These are phyloP conservation scores for Polietes domitor DNA, from an alignment of 2,888 invertebrate genomes.

Conservation along the genomic window DNA sequence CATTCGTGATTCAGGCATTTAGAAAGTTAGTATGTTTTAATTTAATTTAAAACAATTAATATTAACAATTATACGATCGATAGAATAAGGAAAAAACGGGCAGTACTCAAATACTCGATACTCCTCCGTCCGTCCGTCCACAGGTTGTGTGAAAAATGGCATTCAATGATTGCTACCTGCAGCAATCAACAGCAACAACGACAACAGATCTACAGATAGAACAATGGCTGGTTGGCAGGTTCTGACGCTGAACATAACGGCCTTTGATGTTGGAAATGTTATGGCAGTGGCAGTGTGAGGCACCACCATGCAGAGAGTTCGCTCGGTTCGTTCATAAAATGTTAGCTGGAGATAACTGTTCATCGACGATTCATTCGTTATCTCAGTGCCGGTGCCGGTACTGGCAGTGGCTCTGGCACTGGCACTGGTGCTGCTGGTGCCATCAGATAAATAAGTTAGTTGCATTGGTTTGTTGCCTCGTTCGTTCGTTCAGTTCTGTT, in stretches of 20 bases:
- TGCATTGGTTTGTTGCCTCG: neutral
- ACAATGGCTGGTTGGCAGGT: neutral
- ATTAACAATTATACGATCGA: conserved; percentile 47
- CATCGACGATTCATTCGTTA: conserved; percentile 12
- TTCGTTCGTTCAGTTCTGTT: conserved; percentile 20
- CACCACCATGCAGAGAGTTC: neutral
- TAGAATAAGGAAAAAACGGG: conserved; percentile 33
- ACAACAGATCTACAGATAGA: conserved; percentile 9
- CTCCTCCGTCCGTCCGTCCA: neutral
- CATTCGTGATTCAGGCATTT: neutral
- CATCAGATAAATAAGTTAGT: conserved; percentile 27
- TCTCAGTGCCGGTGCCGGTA: neutral
- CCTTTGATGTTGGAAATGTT: neutral
- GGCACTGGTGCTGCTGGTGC: conserved; percentile 8
- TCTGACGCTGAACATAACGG: neutral
- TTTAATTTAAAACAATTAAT: conserved; percentile 56
- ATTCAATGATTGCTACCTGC: conserved; percentile 13
- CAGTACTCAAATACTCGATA: conserved; percentile 37
- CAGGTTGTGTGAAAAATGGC: neutral
- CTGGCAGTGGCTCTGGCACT: too few relatives aligned
- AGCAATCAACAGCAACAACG: conserved; percentile 4
- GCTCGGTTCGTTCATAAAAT: neutral
- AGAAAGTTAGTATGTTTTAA: conserved; percentile 26
- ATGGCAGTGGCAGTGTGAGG: neutral
- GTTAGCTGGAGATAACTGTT: conserved; percentile 26